A percentile compares a stretch with the other conserved stretches of the same genome.
Evolutionary conservation across 2,113 vertebrate species (phyloP).

Genomic region (Vidua chalybeata): DNA sequence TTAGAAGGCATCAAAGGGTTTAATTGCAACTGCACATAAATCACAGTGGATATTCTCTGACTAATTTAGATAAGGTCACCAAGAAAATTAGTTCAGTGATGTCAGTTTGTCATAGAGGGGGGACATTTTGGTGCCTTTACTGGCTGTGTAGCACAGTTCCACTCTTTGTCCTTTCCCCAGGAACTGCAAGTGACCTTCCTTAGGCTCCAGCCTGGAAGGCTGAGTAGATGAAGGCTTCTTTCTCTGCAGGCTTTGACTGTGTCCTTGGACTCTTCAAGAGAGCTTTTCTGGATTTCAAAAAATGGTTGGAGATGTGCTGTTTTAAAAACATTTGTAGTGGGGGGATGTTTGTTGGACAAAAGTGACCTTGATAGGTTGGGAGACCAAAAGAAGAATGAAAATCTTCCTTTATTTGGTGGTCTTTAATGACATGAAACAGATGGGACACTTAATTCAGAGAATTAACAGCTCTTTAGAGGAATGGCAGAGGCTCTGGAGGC

Average conservation of each 20-base stretch:
- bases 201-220: background rate
- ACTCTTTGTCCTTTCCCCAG: constrained; percentile 23
- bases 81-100: constrained; percentile 72
- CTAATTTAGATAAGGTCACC: constrained; percentile 80
- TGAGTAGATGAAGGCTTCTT: background rate
- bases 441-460: background rate
- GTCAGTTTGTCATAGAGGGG: constrained; percentile 55
- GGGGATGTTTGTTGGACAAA: background rate
- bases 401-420: background rate
- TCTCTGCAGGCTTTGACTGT: background rate
- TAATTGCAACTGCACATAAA: constrained; percentile 76
- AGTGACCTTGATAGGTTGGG: background rate
- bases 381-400: background rate
- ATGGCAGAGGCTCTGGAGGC: background rate
- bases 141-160: background rate
- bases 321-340: background rate
- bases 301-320: background rate
- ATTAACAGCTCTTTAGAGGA: background rate
- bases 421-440: constrained; percentile 13
- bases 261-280: background rate
- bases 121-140: constrained; percentile 12
- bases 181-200: constrained; percentile 6
- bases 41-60: constrained; percentile 73
- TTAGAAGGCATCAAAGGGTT: constrained; percentile 77
- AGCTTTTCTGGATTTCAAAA: background rate